Conservation (phyloP, 2,888 invertebrate genomes). For the Didymodactylos carnosus region DNA sequence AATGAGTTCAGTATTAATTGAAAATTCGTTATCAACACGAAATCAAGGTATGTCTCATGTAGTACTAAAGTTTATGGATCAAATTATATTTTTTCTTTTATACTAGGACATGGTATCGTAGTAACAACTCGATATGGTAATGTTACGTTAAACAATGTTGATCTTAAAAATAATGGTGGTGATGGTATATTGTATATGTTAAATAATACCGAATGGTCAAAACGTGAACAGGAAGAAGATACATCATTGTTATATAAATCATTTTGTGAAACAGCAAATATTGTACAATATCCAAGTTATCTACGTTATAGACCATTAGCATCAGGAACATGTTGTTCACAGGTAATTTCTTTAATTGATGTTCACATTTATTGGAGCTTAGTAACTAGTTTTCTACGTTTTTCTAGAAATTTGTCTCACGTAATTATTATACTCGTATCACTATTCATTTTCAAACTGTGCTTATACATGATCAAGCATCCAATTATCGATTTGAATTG, state of each 20-base stretch:
- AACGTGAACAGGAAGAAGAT: constrained; percentile 12
- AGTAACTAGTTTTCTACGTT: no score
- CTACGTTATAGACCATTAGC: not conserved
- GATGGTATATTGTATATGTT: constrained; percentile 8
- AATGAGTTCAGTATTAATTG: constrained; percentile 55
- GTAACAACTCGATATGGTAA: constrained; percentile 11
- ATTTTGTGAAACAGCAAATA: constrained; percentile 12
- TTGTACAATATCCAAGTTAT: constrained; percentile 9
- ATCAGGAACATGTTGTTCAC: not conserved
- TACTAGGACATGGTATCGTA: constrained; percentile 7
- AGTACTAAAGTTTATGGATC: not conserved
- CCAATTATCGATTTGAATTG: constrained; percentile 8
- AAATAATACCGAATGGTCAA: constrained; percentile 11
- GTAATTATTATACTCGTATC: not conserved
- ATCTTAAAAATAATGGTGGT: constrained; percentile 1
- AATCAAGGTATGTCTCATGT: constrained; percentile 44
- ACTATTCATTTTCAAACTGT: constrained; percentile 13
- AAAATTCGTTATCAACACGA: constrained; percentile 58
- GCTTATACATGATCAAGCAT: not conserved
- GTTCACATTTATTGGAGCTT: not conserved
- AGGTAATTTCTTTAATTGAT: not conserved
- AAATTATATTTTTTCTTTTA: not conserved
- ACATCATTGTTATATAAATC: not conserved
- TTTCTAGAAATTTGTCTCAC: not conserved
- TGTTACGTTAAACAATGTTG: constrained; percentile 2